Base-by-base conservation (phyloP, 2,888 invertebrate species). In the Spodoptera littoralis region DNA sequence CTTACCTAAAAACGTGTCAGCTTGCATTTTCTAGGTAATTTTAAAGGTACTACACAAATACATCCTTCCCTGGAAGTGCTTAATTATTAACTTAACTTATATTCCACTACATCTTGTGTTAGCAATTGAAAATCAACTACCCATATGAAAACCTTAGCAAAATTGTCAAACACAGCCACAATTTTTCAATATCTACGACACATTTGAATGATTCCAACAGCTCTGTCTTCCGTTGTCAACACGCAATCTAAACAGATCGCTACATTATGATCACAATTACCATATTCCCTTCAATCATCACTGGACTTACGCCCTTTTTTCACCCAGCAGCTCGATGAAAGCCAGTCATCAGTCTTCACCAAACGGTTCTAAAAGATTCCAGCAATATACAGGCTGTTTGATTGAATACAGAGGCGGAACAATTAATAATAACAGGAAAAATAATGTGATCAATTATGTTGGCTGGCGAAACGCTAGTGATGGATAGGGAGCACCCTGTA, bases 371-470 rank as follows among this genome's bases (percentile, higher is more conserved):
- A 75, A 74, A 75, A 77, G 66, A 76, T 73, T 63, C 57, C 47
- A 52, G 65, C 58, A 58, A 53, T 65, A 55, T 50, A 71, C 70
- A 69, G 53, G 27, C 42, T 65, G 71, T 77, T 76, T 83, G 85
- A 85, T 84, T 83, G 84, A 85, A 84, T 77, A 80, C 74, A 73
- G 68, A 70, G 69, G 66, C 66, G 70, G 67, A 65, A 74, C 84
- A 76, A 87, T 87, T 87, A 85, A 85, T 87, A 83, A 83, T 71
- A 78, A 77, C 80, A 79, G 79, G 82, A 82, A 84, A 85, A 84
- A 84, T 86, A 79, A 84, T 82, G 79, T 74, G 78, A 87, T 87
- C 86, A 84, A 85, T 87, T 87, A 85, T 82, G 62, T 75, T 71
- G 69, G 79, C 66, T 73, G 81, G 80, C 70, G 76, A 75, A 71